Evolutionary conservation across 2,888 invertebrate species (phyloP).

Genomic region (Rhaphigaster nebulosa): DNA sequence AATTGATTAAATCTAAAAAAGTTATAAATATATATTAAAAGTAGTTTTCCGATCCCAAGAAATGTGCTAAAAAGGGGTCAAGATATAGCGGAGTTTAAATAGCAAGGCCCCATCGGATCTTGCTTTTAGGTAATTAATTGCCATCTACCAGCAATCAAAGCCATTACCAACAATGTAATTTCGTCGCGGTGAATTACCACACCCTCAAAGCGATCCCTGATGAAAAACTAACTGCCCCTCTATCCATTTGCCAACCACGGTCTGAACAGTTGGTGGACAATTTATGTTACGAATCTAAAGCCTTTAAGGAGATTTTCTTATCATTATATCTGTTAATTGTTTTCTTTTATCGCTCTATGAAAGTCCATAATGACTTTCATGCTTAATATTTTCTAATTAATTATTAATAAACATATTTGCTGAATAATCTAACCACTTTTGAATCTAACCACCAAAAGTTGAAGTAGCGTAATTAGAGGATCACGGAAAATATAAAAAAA

Average conservation of each 20-base stretch:
- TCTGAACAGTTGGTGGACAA: not conserved
- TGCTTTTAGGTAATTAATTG: not conserved
- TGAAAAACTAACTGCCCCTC: slow-evolving; percentile 13
- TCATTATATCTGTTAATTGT: not conserved
- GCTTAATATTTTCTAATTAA: not conserved
- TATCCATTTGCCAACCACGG: not conserved
- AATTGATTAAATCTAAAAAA: no score
- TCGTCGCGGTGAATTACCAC: not conserved
- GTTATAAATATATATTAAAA: no score
- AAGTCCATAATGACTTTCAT: no score
- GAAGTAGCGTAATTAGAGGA: no score
- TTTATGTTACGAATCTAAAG: not conserved
- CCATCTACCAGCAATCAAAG: not conserved
- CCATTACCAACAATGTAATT: not conserved
- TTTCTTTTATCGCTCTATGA: not conserved
- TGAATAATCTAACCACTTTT: no score
- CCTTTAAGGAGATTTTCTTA: not conserved
- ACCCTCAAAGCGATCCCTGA: not conserved
- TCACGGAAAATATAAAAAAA: no score
- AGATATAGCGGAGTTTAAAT: not conserved
- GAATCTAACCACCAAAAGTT: no score
- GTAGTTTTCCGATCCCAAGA: not conserved
- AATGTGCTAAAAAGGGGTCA: not conserved
- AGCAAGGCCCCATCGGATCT: not conserved
- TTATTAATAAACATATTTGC: no score